Base-by-base conservation (phyloP, 1,140 invertebrate species). In the Ooceraea biroi region DNA sequence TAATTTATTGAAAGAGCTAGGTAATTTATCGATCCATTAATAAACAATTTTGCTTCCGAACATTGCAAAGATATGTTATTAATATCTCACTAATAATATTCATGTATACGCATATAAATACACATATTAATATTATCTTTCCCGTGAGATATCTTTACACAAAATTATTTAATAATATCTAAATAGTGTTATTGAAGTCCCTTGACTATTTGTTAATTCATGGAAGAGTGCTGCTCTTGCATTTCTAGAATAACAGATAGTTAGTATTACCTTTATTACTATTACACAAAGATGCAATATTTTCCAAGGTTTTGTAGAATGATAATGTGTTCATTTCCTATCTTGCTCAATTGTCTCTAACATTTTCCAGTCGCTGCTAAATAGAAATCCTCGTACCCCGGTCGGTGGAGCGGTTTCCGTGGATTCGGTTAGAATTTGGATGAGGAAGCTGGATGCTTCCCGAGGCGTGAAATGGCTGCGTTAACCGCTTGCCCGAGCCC, bases 391-490 rank as follows among this genome's bases (percentile, higher is more conserved):
- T 87, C 90, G 83, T 89, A 88, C 78, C 73, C 83, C 66, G 58
- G 27, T 60, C 57, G 27, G 74, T 66, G 55, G 68, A 83, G 84
- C 61, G 84, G 85, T 91, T 88, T 90, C 83, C 80, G 78, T 83
- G 90, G 89, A 94, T 94, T 93, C 90, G 92, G 91, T 91, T 92
- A 92, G 91, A 94, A 94, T 94, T 94, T 87, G 93, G 91, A 92
- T 91, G 88, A 91, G 91, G 91, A 91, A 90, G 87, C 88, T 92
- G 91, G 84, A 93, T 93, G 93, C 90, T 91, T 91, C 90, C 91
- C 91, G 91, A 93, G 92, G 92, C 92, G 93, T 94, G 92, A 93
- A 93, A 93, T 93, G 92, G 93, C 89, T 91, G 92, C 93, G 92
- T 94, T 93, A 93, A 94, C 92, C 91, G 88, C 92, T 91, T 91